Conservation (phyloP, 1,140 invertebrate species). For the Neodiprion pinetum region DNA sequence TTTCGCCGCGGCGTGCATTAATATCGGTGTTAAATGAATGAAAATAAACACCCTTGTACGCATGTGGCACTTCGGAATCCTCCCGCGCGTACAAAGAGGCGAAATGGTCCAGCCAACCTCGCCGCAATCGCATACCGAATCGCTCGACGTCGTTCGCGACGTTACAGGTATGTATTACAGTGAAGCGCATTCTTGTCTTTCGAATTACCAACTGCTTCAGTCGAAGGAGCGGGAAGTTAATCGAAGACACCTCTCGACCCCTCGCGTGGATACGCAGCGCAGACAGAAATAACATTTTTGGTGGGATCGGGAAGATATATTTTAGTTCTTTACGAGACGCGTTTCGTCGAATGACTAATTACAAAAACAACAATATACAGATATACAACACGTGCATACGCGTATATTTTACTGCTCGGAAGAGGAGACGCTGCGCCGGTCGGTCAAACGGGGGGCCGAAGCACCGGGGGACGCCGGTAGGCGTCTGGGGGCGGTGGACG, state of each 20-base stretch:
- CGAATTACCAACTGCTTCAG: too few relatives aligned
- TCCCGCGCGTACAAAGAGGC: too few relatives aligned
- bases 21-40: too few relatives aligned
- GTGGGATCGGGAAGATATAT: conserved; percentile 51
- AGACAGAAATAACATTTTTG: conserved; percentile 1
- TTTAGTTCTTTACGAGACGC: conserved; percentile 49
- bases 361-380: conserved; percentile 56
- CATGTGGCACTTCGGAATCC: too few relatives aligned
- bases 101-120: too few relatives aligned
- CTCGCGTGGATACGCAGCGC: background rate
- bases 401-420: conserved; percentile 51
- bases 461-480: background rate
- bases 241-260: background rate
- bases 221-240: background rate
- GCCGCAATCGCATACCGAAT: too few relatives aligned
- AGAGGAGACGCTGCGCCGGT: conserved; percentile 1
- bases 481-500: conserved; percentile 12
- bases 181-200: too few relatives aligned
- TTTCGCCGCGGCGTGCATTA: background rate
- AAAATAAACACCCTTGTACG: too few relatives aligned
- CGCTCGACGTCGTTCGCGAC: too few relatives aligned
- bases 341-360: conserved; percentile 59
- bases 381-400: too few relatives aligned
- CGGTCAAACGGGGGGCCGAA: background rate
- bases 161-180: too few relatives aligned